Base-by-base conservation (phyloP, 2,113 vertebrate genomes). In the Sphaerodactylus townsendi region DNA sequence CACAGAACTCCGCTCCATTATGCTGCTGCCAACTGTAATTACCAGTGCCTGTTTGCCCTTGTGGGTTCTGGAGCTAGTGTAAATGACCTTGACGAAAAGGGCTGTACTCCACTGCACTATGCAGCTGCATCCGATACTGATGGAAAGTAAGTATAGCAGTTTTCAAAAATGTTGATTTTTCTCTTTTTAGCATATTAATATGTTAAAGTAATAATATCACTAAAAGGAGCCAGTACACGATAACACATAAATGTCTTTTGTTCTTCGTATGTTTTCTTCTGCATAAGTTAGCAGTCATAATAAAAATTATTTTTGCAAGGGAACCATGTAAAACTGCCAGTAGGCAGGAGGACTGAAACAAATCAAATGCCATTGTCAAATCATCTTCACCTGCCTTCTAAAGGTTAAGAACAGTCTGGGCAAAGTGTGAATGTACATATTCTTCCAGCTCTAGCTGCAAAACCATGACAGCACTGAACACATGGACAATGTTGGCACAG, bases 21-120 rank as follows among this genome's bases (percentile, higher is more conserved):
- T 39, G 99, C 99, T 90, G 99, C 99, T 91, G 99, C 98, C 95
- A 99, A 99, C 94, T 99, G 98, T 96, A 99, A 99, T 96, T 99
- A 99, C 96, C 98, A 99, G 97, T 99, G 98, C 96, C 96, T 99
- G 94, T 99, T 99, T 96, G 98, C 98, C 93, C 97, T 99, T 96
- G 98, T 99, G 96, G 98, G 98, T 82, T 99, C 99, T 80, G 99
- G 99, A 94, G 98, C 99, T 87, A 98, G 98, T 87, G 98, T 99
- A 92, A 99, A 99, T 65, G 98, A 99, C 94, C 96, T 98, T 69
- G 99, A 99, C 80, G 97, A 98, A 94, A 95, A 97, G 93, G 98
- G 99, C 86, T 99, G 99, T 94, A 97, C 97, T 79, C 98, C 99
- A 79, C 96, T 99, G 91, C 99, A 99, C 96, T 99, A 99, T 84